These are phyloP conservation scores for Clupea harengus DNA, from an alignment of 2,113 vertebrate species.

Conservation along the genomic window DNA sequence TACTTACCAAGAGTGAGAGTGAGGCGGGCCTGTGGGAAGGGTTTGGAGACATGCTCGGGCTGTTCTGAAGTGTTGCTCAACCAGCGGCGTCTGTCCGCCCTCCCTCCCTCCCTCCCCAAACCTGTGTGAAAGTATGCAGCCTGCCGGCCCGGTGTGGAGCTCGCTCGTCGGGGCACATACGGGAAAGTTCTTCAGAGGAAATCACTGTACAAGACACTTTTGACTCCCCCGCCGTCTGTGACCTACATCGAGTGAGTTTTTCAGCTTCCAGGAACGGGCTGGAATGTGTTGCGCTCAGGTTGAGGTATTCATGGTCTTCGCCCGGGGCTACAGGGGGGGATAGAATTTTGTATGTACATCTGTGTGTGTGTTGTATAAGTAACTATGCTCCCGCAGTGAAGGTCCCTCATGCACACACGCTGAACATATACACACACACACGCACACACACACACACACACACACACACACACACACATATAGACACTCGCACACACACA, in stretches of 20 bases:
- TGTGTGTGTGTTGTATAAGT: not conserved
- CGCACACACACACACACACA: not conserved
- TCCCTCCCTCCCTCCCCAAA: not conserved
- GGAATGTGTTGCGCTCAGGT: conserved; percentile 19
- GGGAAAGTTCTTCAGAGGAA: conserved; percentile 9
- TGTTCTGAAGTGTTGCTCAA: conserved; percentile 8
- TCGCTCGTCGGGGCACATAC: not conserved
- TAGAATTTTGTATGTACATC: conserved; percentile 22
- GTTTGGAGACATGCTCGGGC: not conserved
- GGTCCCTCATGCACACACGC: not conserved
- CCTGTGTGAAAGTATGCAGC: conserved; percentile 19
- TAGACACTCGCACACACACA: not conserved
- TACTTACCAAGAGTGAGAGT: not conserved
- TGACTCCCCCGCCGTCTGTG: conserved; percentile 12
- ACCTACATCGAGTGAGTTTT: not conserved
- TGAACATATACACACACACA: not conserved
- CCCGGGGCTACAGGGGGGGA: not conserved
- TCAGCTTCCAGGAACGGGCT: not conserved
- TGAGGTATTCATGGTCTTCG: not conserved
- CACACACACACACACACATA: not conserved
- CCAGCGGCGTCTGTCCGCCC: not conserved
- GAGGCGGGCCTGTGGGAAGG: not conserved
- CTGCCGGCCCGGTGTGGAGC: not conserved
- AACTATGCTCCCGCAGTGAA: not conserved
- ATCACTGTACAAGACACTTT: conserved; percentile 3